Conservation (phyloP, 2,888 invertebrate genomes). For the Aromia moschata region DNA sequence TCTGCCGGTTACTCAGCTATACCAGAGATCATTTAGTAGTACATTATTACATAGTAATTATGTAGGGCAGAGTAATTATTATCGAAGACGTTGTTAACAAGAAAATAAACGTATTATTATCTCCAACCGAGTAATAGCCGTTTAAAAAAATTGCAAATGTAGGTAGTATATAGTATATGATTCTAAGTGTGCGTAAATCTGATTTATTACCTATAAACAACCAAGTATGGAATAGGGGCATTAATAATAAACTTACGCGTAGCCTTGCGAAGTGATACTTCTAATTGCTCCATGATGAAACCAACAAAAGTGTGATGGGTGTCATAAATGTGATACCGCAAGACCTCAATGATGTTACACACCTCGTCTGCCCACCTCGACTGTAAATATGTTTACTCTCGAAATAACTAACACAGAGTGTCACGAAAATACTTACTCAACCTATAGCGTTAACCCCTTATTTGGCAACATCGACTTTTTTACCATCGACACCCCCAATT, state of each 20-base stretch:
- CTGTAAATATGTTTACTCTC: too few species aligned
- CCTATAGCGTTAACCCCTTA: too few species aligned
- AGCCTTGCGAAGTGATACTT: slow-evolving; percentile 1
- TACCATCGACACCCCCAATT: too few species aligned
- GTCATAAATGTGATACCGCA: background rate
- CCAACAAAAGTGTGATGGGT: background rate
- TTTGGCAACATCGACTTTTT: too few species aligned
- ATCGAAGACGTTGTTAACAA: background rate
- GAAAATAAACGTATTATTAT: background rate
- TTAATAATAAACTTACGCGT: background rate
- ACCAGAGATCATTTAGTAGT: background rate
- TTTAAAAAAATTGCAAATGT: background rate
- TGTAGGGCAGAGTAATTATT: background rate
- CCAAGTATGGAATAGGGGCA: background rate
- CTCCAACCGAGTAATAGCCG: background rate
- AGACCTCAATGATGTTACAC: background rate
- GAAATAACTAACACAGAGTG: too few species aligned
- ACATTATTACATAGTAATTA: background rate
- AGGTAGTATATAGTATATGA: background rate
- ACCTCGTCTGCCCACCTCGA: too few species aligned
- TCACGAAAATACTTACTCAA: too few species aligned
- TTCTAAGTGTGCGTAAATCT: slow-evolving; percentile 1
- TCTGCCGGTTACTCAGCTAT: too few species aligned
- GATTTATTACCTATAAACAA: slow-evolving; percentile 4
- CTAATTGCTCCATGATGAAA: background rate